Percentiles rank a stretch among this genome's conserved stretches.
Evolutionary conservation across 2,113 vertebrate genomes (phyloP).

Genomic region (Microcebus tavaratra): DNA sequence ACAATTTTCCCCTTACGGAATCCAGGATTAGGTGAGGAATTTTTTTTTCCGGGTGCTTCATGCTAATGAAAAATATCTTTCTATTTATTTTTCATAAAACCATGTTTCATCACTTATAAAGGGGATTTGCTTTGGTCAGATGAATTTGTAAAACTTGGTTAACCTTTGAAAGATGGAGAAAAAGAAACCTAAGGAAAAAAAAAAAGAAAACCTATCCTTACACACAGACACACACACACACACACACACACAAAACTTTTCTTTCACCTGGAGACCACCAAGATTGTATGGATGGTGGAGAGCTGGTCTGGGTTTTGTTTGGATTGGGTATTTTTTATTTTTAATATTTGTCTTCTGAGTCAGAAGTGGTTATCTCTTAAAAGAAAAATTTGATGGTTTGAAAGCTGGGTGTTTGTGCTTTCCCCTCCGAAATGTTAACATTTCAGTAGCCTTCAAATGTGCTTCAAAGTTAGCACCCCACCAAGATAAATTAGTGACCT

Average conservation of each 20-base stretch:
- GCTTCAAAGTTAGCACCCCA: slow-evolving; percentile 79
- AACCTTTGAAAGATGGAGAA: slow-evolving; percentile 35
- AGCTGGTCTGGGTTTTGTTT: slow-evolving; percentile 76
- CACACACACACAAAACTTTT: neutral
- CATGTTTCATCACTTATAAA: slow-evolving; percentile 56
- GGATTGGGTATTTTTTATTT: slow-evolving; percentile 82
- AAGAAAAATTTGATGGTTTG: slow-evolving; percentile 81
- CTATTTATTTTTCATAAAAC: slow-evolving; percentile 54
- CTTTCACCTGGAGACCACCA: slow-evolving; percentile 80
- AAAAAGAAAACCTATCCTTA: slow-evolving; percentile 27
- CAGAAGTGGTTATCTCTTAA: slow-evolving; percentile 77
- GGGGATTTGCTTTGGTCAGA: slow-evolving; percentile 61
- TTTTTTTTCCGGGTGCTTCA: neutral
- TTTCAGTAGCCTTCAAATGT: slow-evolving; percentile 58
- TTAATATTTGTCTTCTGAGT: slow-evolving; percentile 82
- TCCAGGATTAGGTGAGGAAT: neutral
- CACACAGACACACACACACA: neutral
- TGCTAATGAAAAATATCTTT: slow-evolving; percentile 57
- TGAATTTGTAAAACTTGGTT: slow-evolving; percentile 60
- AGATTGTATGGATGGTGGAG: slow-evolving; percentile 41
- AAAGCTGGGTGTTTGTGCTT: slow-evolving; percentile 78
- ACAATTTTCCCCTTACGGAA: neutral
- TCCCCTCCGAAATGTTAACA: slow-evolving; percentile 81
- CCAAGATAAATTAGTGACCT: slow-evolving; percentile 81
- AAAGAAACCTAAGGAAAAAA: neutral